These are phyloP conservation scores for Andrena bicolor DNA, from an alignment of 2,888 invertebrate species.

Conservation along the genomic window DNA sequence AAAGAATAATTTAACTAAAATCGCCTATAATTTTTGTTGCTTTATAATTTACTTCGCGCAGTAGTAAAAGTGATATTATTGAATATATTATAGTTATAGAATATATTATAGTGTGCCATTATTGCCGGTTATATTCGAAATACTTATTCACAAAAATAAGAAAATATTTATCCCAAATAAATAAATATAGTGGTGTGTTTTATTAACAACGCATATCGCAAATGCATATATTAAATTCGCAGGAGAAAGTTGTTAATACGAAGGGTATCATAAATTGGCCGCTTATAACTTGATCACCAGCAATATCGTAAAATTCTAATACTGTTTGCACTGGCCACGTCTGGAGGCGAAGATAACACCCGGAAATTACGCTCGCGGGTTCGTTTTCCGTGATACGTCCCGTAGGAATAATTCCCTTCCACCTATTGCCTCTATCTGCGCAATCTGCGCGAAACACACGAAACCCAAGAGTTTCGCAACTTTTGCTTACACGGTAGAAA, in stretches of 20 bases:
- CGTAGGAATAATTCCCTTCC: slow-evolving; percentile 42
- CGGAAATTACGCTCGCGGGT: slow-evolving; percentile 49
- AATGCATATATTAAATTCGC: background rate
- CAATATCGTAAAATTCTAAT: slow-evolving; percentile 43
- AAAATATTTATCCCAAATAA: too few species aligned
- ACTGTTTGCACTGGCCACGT: slow-evolving; percentile 27
- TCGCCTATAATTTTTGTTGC: too few species aligned
- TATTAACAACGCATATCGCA: background rate
- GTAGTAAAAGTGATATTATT: too few species aligned
- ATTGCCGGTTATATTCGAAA: too few species aligned
- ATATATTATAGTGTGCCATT: too few species aligned
- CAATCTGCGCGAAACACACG: slow-evolving; percentile 24
- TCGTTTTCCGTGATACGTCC: slow-evolving; percentile 48
- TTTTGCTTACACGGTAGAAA: slow-evolving; percentile 17
- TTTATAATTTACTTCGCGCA: too few species aligned
- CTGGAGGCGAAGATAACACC: slow-evolving; percentile 39
- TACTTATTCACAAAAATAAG: too few species aligned
- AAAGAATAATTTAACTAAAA: too few species aligned
- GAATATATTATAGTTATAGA: too few species aligned
- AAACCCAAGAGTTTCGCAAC: slow-evolving; percentile 11
- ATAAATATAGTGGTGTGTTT: background rate
- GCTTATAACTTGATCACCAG: slow-evolving; percentile 12
- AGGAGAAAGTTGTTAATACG: background rate
- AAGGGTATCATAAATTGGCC: slow-evolving; percentile 4
- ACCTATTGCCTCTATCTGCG: slow-evolving; percentile 29